phyloP scores from a whole-genome alignment of 2,888 invertebrate species.

The Drosophila paranaensis region DNA sequence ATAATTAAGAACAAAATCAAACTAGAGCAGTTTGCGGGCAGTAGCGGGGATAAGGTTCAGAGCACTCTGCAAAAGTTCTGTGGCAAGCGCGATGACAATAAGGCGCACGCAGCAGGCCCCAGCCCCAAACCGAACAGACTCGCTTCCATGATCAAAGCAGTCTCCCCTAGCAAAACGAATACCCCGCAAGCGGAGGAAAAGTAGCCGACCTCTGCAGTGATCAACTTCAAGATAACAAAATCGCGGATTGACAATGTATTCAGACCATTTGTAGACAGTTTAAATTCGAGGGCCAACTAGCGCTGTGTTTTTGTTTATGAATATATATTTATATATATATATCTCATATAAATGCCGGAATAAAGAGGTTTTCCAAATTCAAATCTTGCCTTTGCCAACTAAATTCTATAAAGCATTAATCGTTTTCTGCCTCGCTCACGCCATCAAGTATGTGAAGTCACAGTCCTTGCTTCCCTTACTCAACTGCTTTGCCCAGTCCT shows the following conservation, averaged over 20 bases:
- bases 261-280: neutral
- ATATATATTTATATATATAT: neutral
- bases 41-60: conserved; percentile 90
- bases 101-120: conserved; percentile 3
- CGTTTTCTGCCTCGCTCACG: neutral
- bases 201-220: conserved; percentile 12
- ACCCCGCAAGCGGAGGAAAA: neutral
- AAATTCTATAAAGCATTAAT: neutral
- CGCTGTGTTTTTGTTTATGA: conserved; percentile 9
- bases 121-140: conserved; percentile 11
- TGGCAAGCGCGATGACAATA: conserved; percentile 46
- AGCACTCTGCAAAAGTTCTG: conserved; percentile 58
- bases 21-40: conserved; percentile 91
- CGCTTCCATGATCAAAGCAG: conserved; percentile 25
- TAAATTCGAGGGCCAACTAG: neutral
- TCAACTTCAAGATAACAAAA: neutral
- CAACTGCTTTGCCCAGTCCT: conserved; percentile 3
- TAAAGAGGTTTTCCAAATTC: neutral
- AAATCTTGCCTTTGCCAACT: neutral
- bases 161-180: conserved; percentile 12
- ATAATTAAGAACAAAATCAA: conserved; percentile 90
- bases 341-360: neutral
- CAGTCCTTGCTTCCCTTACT: neutral
- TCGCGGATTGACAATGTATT: neutral
- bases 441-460: no score